Evolutionary conservation across 2,888 invertebrate genomes (phyloP).

Genomic region (Unio pictorum): DNA sequence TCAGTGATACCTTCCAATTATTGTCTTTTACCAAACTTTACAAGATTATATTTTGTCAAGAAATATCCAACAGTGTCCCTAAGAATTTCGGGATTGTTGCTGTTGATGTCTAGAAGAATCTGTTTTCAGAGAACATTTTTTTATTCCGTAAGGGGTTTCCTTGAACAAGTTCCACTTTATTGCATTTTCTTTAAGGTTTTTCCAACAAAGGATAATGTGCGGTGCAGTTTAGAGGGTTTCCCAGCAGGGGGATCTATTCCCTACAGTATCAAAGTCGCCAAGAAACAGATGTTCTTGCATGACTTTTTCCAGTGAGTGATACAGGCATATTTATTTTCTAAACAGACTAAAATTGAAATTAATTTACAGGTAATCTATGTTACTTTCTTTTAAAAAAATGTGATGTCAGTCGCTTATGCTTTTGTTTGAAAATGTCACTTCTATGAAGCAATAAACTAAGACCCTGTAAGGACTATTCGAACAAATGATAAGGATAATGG

Average conservation of each 20-base stretch:
- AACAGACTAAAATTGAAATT: no score
- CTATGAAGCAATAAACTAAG: no score
- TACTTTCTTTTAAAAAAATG: no score
- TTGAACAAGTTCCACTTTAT: not conserved
- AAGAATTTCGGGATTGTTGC: not conserved
- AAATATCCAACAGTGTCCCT: not conserved
- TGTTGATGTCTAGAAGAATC: not conserved
- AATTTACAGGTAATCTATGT: no score
- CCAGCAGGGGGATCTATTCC: conserved; percentile 91
- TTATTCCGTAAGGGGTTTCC: not conserved
- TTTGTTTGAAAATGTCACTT: no score
- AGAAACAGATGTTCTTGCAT: conserved; percentile 88
- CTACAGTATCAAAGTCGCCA: conserved; percentile 83
- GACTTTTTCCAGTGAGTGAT: conserved; percentile 81
- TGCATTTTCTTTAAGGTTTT: conserved; percentile 75
- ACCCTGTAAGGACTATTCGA: no score
- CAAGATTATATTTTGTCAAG: not conserved
- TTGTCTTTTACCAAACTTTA: no score
- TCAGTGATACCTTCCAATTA: no score
- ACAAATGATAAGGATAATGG: no score
- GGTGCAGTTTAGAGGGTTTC: conserved; percentile 86
- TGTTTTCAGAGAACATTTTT: not conserved
- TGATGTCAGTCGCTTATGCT: no score
- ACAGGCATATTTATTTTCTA: no score
- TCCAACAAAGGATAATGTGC: conserved; percentile 88